These are phyloP conservation scores for Nymphalis polychloros DNA, from an alignment of 2,888 invertebrate genomes.

Conservation along the genomic window DNA sequence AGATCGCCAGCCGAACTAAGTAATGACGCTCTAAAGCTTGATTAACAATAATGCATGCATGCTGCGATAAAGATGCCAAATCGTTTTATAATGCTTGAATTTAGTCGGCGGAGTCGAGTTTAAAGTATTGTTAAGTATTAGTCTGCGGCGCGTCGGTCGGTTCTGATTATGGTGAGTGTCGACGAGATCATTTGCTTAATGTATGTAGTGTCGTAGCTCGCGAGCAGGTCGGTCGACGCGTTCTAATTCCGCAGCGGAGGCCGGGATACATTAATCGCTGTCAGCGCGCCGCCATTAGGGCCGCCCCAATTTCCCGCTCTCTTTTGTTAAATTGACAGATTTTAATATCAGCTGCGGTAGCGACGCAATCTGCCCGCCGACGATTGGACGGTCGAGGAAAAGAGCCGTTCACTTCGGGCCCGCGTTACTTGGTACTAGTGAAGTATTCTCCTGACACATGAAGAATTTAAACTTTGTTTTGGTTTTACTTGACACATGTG, in stretches of 20 bases:
- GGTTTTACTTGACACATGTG: too few relatives aligned
- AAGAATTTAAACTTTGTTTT: too few relatives aligned
- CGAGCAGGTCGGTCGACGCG: slow-evolving; percentile 21
- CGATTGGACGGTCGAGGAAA: not conserved
- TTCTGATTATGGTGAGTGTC: slow-evolving; percentile 25
- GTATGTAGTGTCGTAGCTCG: slow-evolving; percentile 27
- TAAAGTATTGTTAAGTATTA: not conserved
- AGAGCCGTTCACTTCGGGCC: not conserved
- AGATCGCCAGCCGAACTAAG: slow-evolving; percentile 5
- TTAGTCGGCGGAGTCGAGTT: not conserved
- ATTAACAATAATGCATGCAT: slow-evolving; percentile 9
- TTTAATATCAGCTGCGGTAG: slow-evolving; percentile 34
- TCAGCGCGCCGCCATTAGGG: slow-evolving; percentile 38
- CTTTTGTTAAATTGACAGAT: slow-evolving; percentile 41
- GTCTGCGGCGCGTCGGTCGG: not conserved
- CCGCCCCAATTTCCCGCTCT: slow-evolving; percentile 37
- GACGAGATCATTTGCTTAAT: slow-evolving; percentile 36
- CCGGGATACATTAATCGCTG: slow-evolving; percentile 35
- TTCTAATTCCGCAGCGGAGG: slow-evolving; percentile 25
- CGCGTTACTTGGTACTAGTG: too few relatives aligned
- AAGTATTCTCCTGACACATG: not conserved
- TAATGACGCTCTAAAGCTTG: slow-evolving; percentile 4
- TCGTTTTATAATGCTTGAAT: slow-evolving; percentile 5
- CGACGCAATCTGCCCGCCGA: slow-evolving; percentile 13
- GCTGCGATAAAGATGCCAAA: not conserved